A percentile compares a stretch with the other conserved stretches of the same genome.
Evolutionary conservation across 1,140 invertebrate species (phyloP).

Genomic region (Platorchestia sp.): DNA sequence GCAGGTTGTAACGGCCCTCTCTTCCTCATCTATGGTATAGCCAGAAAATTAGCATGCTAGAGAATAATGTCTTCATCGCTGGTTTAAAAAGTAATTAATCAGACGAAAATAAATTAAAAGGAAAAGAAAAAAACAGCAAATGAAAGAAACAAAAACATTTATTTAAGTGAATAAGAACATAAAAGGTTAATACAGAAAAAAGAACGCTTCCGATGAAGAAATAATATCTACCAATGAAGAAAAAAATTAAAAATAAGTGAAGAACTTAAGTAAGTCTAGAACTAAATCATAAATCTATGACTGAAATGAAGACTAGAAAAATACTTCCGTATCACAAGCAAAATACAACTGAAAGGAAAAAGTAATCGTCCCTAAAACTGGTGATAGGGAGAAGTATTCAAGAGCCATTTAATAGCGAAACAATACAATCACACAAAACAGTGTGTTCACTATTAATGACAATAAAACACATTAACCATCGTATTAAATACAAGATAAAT

Average conservation of each 20-base stretch:
- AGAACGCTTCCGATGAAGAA: constrained; percentile 44
- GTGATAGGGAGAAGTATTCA: constrained; percentile 43
- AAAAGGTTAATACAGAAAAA: constrained; percentile 49
- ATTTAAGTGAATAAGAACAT: constrained; percentile 12
- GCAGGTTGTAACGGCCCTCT: constrained; percentile 45
- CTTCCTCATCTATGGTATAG: constrained; percentile 47
- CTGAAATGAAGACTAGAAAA: constrained; percentile 53
- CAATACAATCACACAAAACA: constrained; percentile 30
- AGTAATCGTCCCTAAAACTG: constrained; percentile 20
- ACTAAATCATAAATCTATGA: constrained; percentile 52
- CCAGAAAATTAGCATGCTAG: constrained; percentile 51
- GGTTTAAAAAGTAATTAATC: constrained; percentile 24
- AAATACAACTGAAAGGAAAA: constrained; percentile 41
- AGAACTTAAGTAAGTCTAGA: constrained; percentile 26
- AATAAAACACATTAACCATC: constrained; percentile 53
- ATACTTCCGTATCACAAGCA: constrained; percentile 54
- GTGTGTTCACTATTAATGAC: constrained; percentile 53
- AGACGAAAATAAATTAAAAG: constrained; percentile 21
- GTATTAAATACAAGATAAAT: constrained; percentile 53
- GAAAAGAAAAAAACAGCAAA: constrained; percentile 24
- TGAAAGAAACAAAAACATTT: constrained; percentile 50
- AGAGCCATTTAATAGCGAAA: constrained; percentile 49
- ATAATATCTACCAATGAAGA: constrained; percentile 12
- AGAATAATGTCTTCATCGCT: constrained; percentile 45
- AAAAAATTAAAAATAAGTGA: constrained; percentile 30